Percentiles rank a stretch among this genome's conserved stretches.
Conservation (phyloP, 2,888 invertebrate species). For the Andricus curvator region DNA sequence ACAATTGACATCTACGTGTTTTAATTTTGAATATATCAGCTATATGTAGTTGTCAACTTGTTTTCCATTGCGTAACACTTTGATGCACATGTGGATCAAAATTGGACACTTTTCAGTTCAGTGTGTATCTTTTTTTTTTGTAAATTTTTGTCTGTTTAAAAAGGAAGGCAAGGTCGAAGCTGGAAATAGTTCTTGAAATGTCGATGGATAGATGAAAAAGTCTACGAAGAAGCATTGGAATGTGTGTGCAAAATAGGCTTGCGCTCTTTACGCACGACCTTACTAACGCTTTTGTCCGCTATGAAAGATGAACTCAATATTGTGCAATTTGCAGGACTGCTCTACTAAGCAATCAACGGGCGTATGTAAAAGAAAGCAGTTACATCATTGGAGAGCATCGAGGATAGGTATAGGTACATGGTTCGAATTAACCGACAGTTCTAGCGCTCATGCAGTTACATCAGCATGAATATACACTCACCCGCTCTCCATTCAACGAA, state of each 20-base stretch:
- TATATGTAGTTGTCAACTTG: too few species aligned
- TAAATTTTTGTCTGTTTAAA: background rate
- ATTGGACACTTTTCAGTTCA: too few species aligned
- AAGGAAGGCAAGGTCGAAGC: background rate
- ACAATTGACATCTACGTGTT: too few species aligned
- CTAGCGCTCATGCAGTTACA: constrained; percentile 33
- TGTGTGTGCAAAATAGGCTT: constrained; percentile 21
- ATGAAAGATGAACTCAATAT: constrained; percentile 37
- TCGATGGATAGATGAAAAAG: constrained; percentile 5
- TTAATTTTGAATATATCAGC: too few species aligned
- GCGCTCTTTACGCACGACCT: constrained; percentile 37
- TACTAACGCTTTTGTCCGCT: constrained; percentile 38
- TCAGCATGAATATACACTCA: constrained; percentile 27
- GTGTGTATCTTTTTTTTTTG: too few species aligned
- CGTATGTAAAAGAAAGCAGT: constrained; percentile 45
- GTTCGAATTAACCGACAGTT: constrained; percentile 28
- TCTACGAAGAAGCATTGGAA: background rate
- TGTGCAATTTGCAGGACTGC: constrained; percentile 40
- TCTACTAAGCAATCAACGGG: constrained; percentile 44
- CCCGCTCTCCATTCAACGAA: constrained; percentile 30
- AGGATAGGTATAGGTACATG: constrained; percentile 18
- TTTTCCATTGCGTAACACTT: too few species aligned
- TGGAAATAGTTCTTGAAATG: constrained; percentile 26
- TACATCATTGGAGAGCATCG: constrained; percentile 38
- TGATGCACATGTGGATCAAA: too few species aligned